Conservation (phyloP, 2,888 invertebrate species). For the Selenia dentaria region DNA sequence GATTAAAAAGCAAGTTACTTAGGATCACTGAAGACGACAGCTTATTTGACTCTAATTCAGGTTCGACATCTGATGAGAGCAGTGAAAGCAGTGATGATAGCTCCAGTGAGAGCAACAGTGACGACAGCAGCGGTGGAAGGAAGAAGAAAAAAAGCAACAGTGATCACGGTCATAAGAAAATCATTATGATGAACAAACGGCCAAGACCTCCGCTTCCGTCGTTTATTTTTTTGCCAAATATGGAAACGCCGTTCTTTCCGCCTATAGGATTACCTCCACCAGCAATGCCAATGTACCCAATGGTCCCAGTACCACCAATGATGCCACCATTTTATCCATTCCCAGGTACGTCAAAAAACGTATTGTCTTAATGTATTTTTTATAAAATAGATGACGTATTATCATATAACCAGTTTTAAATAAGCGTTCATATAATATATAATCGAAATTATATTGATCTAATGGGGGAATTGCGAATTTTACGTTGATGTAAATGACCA, state of each 20-base stretch:
- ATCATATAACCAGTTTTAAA: too few relatives aligned
- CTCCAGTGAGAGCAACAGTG: constrained; percentile 31
- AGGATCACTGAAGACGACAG: constrained; percentile 71
- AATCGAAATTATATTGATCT: too few relatives aligned
- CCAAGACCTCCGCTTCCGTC: constrained; percentile 67
- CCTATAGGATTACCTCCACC: constrained; percentile 69
- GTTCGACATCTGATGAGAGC: constrained; percentile 33
- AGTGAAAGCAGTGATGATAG: constrained; percentile 36
- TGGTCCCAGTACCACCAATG: constrained; percentile 69
- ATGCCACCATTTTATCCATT: constrained; percentile 35
- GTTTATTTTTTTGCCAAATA: constrained; percentile 70
- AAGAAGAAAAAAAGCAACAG: constrained; percentile 4
- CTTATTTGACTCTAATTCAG: constrained; percentile 57
- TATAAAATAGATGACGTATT: too few relatives aligned
- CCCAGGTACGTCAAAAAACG: constrained; percentile 51
- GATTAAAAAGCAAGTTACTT: constrained; percentile 56
- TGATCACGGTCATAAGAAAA: constrained; percentile 67
- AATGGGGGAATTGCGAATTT: too few relatives aligned
- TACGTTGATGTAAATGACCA: too few relatives aligned
- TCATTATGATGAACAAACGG: constrained; percentile 65
- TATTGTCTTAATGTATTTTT: too few relatives aligned
- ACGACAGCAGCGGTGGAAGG: constrained; percentile 17
- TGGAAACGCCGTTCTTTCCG: constrained; percentile 69
- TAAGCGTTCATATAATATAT: too few relatives aligned
- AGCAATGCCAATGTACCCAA: constrained; percentile 70